phyloP scores from a whole-genome alignment of 2,888 invertebrate species.

The Troides aeacus region DNA sequence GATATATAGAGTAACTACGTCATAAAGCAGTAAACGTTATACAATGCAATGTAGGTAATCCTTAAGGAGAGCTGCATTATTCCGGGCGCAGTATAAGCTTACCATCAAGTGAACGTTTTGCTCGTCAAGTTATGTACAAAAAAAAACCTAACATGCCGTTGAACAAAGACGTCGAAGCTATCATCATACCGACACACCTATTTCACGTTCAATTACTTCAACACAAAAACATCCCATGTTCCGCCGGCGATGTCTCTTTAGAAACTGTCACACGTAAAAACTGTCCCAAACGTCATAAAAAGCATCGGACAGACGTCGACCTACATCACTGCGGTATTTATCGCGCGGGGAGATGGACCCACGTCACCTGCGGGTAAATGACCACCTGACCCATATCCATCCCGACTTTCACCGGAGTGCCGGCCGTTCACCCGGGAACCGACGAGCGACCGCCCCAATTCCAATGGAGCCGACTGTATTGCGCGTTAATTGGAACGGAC shows the following conservation, averaged over 20 bases:
- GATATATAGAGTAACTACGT: too few species aligned
- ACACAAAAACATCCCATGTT: neutral
- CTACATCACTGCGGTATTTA: conserved; percentile 27
- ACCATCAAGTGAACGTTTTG: too few species aligned
- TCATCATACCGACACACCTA: neutral
- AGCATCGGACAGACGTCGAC: conserved; percentile 21
- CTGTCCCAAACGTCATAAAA: conserved; percentile 12
- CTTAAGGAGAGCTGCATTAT: too few species aligned
- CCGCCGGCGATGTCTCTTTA: neutral
- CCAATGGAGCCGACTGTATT: conserved; percentile 62
- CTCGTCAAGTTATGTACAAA: too few species aligned
- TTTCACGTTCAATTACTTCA: conserved; percentile 1
- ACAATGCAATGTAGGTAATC: too few species aligned
- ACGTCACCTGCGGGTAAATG: conserved; percentile 71
- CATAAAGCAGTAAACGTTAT: too few species aligned
- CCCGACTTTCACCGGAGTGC: conserved; percentile 68
- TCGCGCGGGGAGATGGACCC: conserved; percentile 44
- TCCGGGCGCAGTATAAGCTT: too few species aligned
- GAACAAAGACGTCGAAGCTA: conserved; percentile 3
- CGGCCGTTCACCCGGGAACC: conserved; percentile 75
- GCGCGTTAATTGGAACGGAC: conserved; percentile 75
- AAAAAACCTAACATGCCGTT: too few species aligned
- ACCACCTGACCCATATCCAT: conserved; percentile 76
- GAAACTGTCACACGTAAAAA: conserved; percentile 17
- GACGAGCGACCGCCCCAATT: conserved; percentile 67